phyloP scores from a whole-genome alignment of 1,140 invertebrate genomes.

The Lanistes nyassanus region DNA sequence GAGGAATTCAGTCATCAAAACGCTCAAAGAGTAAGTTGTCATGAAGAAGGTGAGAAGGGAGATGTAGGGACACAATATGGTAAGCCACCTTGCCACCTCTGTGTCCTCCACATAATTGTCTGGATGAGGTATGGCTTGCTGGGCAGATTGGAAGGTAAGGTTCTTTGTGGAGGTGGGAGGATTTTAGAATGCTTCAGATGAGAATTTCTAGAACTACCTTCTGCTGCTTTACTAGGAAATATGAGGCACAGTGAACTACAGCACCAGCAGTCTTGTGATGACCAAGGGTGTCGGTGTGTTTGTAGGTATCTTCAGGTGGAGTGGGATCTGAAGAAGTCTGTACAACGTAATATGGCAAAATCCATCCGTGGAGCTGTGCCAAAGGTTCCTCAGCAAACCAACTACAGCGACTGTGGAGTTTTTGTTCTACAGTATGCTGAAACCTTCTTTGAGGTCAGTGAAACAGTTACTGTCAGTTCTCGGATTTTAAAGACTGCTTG shows the following conservation, averaged over 20 bases:
- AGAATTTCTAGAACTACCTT: not conserved
- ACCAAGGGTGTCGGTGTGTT: slow-evolving; percentile 14
- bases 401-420: slow-evolving; percentile 96
- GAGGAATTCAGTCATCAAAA: slow-evolving; percentile 83
- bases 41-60: not conserved
- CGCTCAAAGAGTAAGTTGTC: slow-evolving; percentile 72
- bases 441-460: slow-evolving; percentile 82
- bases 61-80: too few relatives aligned
- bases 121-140: not conserved
- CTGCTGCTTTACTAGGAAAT: too few relatives aligned
- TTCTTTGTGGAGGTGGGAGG: not conserved
- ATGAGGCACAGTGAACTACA: too few relatives aligned
- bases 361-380: slow-evolving; percentile 76
- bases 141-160: not conserved
- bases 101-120: not conserved
- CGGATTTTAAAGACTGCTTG: not conserved
- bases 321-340: slow-evolving; percentile 81
- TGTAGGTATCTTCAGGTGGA: slow-evolving; percentile 85
- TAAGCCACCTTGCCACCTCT: too few relatives aligned
- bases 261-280: slow-evolving; percentile 5
- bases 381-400: slow-evolving; percentile 95
- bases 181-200: not conserved
- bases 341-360: slow-evolving; percentile 58
- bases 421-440: slow-evolving; percentile 96
- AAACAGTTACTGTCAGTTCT: not conserved